A percentile compares a stretch with the other conserved stretches of the same genome.
Conservation (phyloP, 2,888 invertebrate species). For the Molorchus minor region DNA sequence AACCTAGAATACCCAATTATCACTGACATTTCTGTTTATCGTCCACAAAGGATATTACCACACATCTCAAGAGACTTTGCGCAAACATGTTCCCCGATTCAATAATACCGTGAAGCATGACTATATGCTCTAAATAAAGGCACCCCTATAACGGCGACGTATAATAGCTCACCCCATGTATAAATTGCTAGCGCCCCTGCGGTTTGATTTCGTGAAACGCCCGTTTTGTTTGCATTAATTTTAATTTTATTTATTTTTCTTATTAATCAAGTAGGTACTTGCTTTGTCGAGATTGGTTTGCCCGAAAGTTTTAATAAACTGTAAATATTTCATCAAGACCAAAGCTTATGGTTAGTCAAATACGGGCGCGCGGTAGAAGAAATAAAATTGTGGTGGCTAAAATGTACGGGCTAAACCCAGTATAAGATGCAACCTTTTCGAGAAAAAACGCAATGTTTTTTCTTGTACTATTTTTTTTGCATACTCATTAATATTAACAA, state of each 20-base stretch:
- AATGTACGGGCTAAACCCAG: no score
- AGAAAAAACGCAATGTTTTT: no score
- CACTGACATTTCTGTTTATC: no score
- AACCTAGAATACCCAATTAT: no score
- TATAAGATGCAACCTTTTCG: no score
- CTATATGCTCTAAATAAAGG: constrained; percentile 42
- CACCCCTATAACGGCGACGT: constrained; percentile 25
- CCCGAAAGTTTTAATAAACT: constrained; percentile 24
- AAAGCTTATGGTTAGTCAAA: no score
- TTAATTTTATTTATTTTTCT: constrained; percentile 58
- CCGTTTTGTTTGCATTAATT: constrained; percentile 58
- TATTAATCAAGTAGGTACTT: constrained; percentile 47
- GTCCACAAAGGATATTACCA: constrained; percentile 35
- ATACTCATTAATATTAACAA: no score
- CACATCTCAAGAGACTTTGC: constrained; percentile 46
- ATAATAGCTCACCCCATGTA: constrained; percentile 48
- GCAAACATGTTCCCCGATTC: constrained; percentile 57
- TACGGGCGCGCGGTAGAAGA: no score
- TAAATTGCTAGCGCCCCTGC: constrained; percentile 55
- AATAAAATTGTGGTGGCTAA: no score
- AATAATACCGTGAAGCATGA: constrained; percentile 56
- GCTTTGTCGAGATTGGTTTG: constrained; percentile 32
- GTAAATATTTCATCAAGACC: constrained; percentile 4
- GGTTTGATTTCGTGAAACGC: constrained; percentile 57
- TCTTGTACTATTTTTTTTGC: no score